These are phyloP conservation scores for Rosalia funebris DNA, from an alignment of 2,888 invertebrate genomes.

Conservation along the genomic window DNA sequence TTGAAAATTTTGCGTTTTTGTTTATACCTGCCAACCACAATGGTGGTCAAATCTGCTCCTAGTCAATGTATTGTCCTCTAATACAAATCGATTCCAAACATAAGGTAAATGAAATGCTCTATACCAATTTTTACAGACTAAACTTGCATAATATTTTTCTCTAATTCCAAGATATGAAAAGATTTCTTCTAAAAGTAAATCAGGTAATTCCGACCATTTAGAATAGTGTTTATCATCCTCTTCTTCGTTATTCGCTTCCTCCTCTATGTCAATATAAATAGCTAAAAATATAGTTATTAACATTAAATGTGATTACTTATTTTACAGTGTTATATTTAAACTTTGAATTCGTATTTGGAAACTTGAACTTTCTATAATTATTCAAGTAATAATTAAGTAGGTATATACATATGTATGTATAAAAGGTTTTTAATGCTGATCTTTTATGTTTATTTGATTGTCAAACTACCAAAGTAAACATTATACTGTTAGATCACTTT, in stretches of 20 bases:
- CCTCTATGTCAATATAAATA: slow-evolving; percentile 59
- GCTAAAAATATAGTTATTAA: too few species aligned
- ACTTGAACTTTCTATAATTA: too few species aligned
- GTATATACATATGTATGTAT: too few species aligned
- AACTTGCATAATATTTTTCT: slow-evolving; percentile 79
- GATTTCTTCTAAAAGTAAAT: slow-evolving; percentile 77
- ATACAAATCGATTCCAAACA: slow-evolving; percentile 79
- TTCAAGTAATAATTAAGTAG: too few species aligned
- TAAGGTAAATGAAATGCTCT: slow-evolving; percentile 76
- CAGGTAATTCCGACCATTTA: slow-evolving; percentile 75
- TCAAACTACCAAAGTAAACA: too few species aligned
- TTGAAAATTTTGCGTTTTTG: too few species aligned
- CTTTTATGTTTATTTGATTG: too few species aligned
- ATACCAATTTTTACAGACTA: slow-evolving; percentile 75
- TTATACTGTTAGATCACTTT: too few species aligned
- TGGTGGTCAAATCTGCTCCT: slow-evolving; percentile 82
- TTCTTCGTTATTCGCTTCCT: slow-evolving; percentile 60
- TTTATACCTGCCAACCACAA: slow-evolving; percentile 79
- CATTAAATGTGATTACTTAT: too few species aligned
- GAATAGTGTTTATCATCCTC: slow-evolving; percentile 64
- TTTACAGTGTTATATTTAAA: too few species aligned
- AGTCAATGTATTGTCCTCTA: slow-evolving; percentile 79
- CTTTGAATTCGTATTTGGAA: too few species aligned
- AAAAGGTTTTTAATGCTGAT: too few species aligned
- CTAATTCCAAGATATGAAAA: slow-evolving; percentile 74